Evolutionary conservation across 2,888 invertebrate species (phyloP).

Genomic region (Protophormia terraenovae): DNA sequence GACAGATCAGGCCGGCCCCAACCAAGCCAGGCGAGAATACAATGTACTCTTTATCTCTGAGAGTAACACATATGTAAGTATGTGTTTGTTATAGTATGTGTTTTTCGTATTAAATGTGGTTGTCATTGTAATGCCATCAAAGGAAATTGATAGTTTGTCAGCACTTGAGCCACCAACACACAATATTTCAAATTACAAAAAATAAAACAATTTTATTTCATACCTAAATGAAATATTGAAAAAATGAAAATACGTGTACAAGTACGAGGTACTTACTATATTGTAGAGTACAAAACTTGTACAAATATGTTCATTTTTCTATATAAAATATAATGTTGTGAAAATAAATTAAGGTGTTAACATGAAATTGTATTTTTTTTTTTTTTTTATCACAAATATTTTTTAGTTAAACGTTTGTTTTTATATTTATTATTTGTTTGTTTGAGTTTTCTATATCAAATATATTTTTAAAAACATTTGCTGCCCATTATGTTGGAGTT

Average conservation of each 20-base stretch:
- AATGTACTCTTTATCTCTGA: neutral
- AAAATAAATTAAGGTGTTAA: constrained; percentile 48
- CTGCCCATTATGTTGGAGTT: constrained; percentile 42
- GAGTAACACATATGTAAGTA: neutral
- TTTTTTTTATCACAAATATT: constrained; percentile 5
- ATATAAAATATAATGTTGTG: constrained; percentile 8
- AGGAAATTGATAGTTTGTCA: constrained; percentile 63
- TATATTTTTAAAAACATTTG: constrained; percentile 24
- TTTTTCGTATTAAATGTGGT: constrained; percentile 44
- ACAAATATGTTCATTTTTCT: neutral
- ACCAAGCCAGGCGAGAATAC: neutral
- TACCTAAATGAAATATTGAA: neutral
- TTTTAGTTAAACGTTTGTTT: neutral
- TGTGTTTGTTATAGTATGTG: neutral
- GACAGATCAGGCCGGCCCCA: neutral
- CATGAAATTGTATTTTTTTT: constrained; percentile 22
- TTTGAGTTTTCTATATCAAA: neutral
- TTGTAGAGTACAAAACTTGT: neutral
- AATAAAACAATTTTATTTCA: neutral
- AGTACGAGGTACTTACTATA: neutral
- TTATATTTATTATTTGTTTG: constrained; percentile 10
- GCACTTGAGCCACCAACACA: constrained; percentile 51
- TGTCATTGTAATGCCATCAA: constrained; percentile 63
- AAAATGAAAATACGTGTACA: neutral
- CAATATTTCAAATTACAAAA: neutral